Percentiles rank a stretch among this genome's conserved stretches.
Conservation (phyloP, 2,888 invertebrate species). For the Rhingia campestris region DNA sequence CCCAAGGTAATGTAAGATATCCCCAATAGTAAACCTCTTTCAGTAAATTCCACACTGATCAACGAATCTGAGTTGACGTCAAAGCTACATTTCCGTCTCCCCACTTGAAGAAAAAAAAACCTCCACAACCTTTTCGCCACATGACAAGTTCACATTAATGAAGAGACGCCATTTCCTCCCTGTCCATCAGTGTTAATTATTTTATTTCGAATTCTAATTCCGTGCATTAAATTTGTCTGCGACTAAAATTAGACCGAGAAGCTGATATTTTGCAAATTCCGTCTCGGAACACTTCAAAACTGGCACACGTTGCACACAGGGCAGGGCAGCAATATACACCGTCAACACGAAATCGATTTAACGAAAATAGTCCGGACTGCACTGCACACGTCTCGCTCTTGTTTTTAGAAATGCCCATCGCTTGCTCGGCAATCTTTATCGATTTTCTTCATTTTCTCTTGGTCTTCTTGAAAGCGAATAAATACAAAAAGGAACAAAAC, state of each 20-base stretch:
- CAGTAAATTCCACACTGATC: too few species aligned
- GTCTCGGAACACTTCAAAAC: slow-evolving; percentile 66
- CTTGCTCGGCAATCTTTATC: slow-evolving; percentile 40
- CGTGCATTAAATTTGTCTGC: slow-evolving; percentile 3
- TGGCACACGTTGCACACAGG: slow-evolving; percentile 58
- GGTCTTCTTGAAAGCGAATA: slow-evolving; percentile 36
- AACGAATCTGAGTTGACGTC: too few species aligned
- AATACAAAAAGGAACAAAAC: background rate
- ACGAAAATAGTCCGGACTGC: slow-evolving; percentile 53
- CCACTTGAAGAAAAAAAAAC: background rate
- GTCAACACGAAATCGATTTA: slow-evolving; percentile 34
- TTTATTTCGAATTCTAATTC: slow-evolving; percentile 61
- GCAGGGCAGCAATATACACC: slow-evolving; percentile 13
- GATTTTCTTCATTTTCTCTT: slow-evolving; percentile 34
- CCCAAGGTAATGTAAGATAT: too few species aligned
- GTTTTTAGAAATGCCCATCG: slow-evolving; percentile 24
- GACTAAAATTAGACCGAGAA: slow-evolving; percentile 30
- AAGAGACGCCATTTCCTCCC: slow-evolving; percentile 66
- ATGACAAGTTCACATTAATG: slow-evolving; percentile 56
- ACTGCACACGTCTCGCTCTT: background rate
- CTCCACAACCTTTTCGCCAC: slow-evolving; percentile 27
- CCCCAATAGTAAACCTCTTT: too few species aligned
- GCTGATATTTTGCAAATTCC: slow-evolving; percentile 54
- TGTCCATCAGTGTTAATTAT: slow-evolving; percentile 65
- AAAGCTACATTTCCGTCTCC: too few species aligned